These are phyloP conservation scores for Stomatorhinus walkeri DNA, from an alignment of 2,797 vertebrate genomes.

Conservation along the genomic window DNA sequence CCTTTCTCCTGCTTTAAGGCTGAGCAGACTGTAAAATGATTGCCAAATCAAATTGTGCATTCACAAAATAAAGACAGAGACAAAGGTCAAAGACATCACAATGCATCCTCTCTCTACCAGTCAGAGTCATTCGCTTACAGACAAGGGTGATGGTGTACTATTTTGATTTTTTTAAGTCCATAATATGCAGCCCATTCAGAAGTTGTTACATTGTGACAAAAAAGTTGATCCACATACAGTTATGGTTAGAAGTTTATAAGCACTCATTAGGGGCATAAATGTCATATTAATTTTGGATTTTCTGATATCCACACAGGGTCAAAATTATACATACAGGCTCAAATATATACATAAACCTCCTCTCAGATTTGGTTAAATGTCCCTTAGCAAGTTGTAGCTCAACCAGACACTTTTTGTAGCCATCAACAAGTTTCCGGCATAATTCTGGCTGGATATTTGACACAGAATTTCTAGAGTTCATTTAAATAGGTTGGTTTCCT, in stretches of 20 bases:
- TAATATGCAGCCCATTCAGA: not conserved
- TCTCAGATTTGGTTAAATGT: not conserved
- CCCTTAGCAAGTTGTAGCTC: not conserved
- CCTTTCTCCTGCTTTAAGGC: not conserved
- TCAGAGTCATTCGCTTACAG: not conserved
- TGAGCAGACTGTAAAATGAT: slow-evolving; percentile 6
- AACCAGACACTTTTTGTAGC: not conserved
- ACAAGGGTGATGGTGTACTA: not conserved
- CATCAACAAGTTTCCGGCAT: not conserved
- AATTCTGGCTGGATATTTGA: not conserved
- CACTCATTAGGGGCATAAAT: not conserved
- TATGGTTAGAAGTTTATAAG: not conserved
- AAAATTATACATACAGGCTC: not conserved
- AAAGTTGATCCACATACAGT: not conserved
- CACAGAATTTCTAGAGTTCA: not conserved
- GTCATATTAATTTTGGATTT: not conserved
- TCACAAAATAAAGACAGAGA: not conserved
- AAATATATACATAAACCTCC: not conserved
- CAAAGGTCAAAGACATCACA: slow-evolving; percentile 7
- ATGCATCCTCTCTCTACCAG: not conserved
- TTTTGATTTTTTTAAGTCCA: slow-evolving; percentile 1
- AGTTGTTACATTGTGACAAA: not conserved
- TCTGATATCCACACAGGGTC: not conserved
- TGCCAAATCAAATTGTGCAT: not conserved
- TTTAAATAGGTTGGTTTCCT: not conserved